phyloP scores from a whole-genome alignment of 2,113 vertebrate species.

The Sceloporus undulatus region DNA sequence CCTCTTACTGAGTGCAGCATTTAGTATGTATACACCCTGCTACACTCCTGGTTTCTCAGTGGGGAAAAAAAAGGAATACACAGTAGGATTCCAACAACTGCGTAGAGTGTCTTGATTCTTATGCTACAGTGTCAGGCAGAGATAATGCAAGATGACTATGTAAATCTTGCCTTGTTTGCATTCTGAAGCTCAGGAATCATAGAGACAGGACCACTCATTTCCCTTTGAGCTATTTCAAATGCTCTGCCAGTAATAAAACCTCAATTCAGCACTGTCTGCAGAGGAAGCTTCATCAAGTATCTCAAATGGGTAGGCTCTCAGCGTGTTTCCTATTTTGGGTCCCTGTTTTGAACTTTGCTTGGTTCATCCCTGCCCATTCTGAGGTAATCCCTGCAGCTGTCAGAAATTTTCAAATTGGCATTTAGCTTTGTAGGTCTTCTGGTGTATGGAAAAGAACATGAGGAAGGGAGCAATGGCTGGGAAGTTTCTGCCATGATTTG shows the following conservation, averaged over 20 bases:
- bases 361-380: constrained; percentile 9
- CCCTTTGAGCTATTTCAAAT: constrained; percentile 10
- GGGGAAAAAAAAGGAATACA: background rate
- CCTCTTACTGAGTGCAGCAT: background rate
- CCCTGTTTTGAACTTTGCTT: constrained; percentile 3
- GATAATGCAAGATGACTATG: constrained; percentile 8
- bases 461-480: background rate
- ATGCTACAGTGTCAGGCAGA: background rate
- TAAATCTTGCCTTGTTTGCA: constrained; percentile 7
- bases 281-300: constrained; percentile 3
- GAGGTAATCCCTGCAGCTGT: constrained; percentile 30
- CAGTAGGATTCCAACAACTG: no score
- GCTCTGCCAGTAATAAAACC: background rate
- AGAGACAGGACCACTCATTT: background rate
- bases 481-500: background rate
- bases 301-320: background rate
- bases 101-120: background rate
- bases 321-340: constrained; percentile 12
- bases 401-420: constrained; percentile 21
- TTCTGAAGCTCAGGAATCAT: background rate
- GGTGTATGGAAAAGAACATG: background rate
- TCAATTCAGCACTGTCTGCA: background rate
- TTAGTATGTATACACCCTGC: background rate
- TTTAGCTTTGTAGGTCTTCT: constrained; percentile 14
- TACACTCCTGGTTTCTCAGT: background rate